Evolutionary conservation across 1,140 invertebrate species (phyloP), one percentile per base, ranked within the genome.

Genomic region (Odontomachus brunneus): DNA sequence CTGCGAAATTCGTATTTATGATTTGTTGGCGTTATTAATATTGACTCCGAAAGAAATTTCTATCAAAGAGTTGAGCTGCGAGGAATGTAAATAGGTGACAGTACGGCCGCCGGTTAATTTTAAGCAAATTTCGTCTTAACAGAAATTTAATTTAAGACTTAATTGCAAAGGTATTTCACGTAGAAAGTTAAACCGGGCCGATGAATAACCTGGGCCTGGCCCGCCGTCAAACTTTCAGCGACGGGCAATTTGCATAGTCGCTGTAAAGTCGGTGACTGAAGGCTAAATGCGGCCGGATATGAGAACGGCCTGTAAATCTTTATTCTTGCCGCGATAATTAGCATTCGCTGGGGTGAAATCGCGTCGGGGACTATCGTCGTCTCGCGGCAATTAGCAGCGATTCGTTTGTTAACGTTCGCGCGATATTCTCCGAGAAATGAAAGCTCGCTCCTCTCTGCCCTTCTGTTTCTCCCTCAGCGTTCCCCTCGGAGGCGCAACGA

Each of bases 351-450:
- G 15, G 38, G 17, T 5, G 29, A 33, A 33, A 33, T 33, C 29
- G 29, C 29, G 5, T 33, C 5, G 29, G 29, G n/a, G n/a, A n/a
- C n/a, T 5, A 33, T 3, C 38, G 38, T 11, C 9, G 38, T 11
- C 38, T 44, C 38, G 38, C 9, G 38, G 5, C 26, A 38, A 59
- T 55, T 3, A 55, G n/a, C 53, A 1, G 5, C 53, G 53, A 44
- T 44, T 44, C 38, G 38, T 44, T 44, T 11, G 38, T 4, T 44
- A 44, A 44, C 38, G 38, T 11, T 44, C 19, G 24, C 5, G 11
- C 24, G 55, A 81, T 72, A 72, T 62, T 53, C 1, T 57, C 2
- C 5, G 44, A 80, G 75, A 69, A 59, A 67, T 55, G 51, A 29
- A n/a, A 49, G 29, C 51, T 66, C 63, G 29, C 51, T 66, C 63